A percentile compares a stretch with the other conserved stretches of the same genome.
Conservation (phyloP, 2,797 vertebrate species). For the Mus spretus region DNA sequence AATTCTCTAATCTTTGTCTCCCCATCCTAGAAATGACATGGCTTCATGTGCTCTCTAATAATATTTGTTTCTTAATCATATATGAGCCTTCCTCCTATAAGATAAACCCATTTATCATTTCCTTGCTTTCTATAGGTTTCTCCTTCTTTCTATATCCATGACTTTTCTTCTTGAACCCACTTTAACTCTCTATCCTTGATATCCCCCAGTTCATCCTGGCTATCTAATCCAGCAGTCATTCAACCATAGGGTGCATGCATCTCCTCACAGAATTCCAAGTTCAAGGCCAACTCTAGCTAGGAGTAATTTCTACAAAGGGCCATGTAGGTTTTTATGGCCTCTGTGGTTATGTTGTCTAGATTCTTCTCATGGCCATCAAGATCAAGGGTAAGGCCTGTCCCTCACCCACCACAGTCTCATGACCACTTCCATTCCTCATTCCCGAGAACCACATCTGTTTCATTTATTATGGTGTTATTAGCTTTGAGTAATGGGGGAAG, state of each 20-base stretch:
- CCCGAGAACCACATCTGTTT: neutral
- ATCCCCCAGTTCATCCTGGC: neutral
- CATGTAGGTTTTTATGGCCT: neutral
- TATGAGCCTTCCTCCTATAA: neutral
- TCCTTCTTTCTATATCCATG: neutral
- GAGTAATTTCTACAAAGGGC: neutral
- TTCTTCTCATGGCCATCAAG: neutral
- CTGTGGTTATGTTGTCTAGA: neutral
- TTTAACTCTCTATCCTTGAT: neutral
- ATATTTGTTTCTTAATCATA: neutral
- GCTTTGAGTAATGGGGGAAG: neutral
- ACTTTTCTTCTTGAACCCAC: neutral
- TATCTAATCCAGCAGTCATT: neutral
- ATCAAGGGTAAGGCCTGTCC: neutral
- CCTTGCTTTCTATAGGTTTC: neutral
- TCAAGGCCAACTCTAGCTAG: neutral
- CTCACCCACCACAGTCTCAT: neutral
- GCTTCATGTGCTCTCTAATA: neutral
- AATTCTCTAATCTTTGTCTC: neutral
- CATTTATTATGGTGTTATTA: neutral
- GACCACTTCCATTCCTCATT: neutral
- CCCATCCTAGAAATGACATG: neutral
- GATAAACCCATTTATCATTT: neutral
- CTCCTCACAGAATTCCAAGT: neutral
- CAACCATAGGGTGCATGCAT: neutral